Base-by-base conservation (phyloP, 2,888 invertebrate species). In the Hanleya hanleyi region DNA sequence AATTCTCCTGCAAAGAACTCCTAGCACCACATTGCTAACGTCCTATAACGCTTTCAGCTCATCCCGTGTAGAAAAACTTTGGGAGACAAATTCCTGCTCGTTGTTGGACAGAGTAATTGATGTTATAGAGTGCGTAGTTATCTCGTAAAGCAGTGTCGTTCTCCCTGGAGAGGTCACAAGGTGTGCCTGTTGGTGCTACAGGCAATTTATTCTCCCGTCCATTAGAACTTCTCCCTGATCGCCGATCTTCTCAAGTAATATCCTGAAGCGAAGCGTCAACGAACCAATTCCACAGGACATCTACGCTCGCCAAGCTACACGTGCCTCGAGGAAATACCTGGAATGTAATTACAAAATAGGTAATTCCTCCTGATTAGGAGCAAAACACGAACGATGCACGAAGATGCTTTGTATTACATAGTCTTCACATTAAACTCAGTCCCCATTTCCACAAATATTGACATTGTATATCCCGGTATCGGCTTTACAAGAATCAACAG, bases 281-380 rank as follows among this genome's bases (percentile, higher is more conserved):
- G 18, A 41, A 41, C 41, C 41, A 41, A 12, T 12, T 41, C 41
- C 41, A 41, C 18, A 12, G 22, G 26, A 4, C 2, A 22, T 57
- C 22, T 57, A 29, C 57, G 15, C 32, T 57, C 32, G 29, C 2
- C 9, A 29, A 15, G 22, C 4, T 32, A 57, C 57, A 57, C 57
- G 26, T 57, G 57, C 57, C 26, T 57, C 26, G 26, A 32, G 57
- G 57, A n/a, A 18, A 4, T 32, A 57, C 57, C 57, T 57, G 57
- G 29, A 57, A 57, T 57, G 57, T 57, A 57, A 57, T 57, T 57
- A 57, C 57, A 57, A 57, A 57, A 29, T 57, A 57, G 57, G 57
- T 57, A 57, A 57, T 57, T 57, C 32, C 15, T 29, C 12, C 32
- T 15, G 57, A 22, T 57, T 18, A 57, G 22, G 32, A 57, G 29